These are phyloP conservation scores for Helostoma temminkii DNA, from an alignment of 2,797 vertebrate genomes.

Conservation along the genomic window DNA sequence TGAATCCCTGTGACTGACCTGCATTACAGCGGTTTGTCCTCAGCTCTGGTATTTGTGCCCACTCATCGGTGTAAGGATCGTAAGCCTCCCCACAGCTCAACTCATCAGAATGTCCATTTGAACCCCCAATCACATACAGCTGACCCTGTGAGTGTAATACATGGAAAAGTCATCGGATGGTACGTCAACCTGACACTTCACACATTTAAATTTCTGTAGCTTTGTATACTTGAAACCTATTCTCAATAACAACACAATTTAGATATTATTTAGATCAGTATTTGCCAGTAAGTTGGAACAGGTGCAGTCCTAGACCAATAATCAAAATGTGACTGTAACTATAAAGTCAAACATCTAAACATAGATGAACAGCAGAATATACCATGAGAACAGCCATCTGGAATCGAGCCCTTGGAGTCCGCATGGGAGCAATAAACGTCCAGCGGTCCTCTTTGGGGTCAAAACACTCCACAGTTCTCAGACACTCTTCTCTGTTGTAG, in stretches of 20 bases:
- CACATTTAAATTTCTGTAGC: not conserved
- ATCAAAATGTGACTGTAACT: constrained; percentile 10
- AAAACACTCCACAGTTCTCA: constrained; percentile 98
- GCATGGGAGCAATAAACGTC: constrained; percentile 97
- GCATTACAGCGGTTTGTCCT: constrained; percentile 98
- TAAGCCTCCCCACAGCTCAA: constrained; percentile 97
- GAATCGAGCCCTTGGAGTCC: constrained; percentile 96
- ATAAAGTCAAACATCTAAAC: constrained; percentile 9
- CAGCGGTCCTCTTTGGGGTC: constrained; percentile 91
- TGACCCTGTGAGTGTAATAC: constrained; percentile 85
- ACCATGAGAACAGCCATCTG: constrained; percentile 99
- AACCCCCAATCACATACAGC: constrained; percentile 96
- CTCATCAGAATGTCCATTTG: constrained; percentile 97
- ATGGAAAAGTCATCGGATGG: not conserved
- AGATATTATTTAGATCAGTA: not conserved
- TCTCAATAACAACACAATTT: not conserved
- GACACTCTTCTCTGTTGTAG: constrained; percentile 97
- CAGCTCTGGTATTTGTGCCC: constrained; percentile 94
- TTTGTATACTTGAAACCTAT: not conserved
- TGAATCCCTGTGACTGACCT: constrained; percentile 79
- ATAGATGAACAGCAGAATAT: constrained; percentile 9
- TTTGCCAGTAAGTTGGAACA: constrained; percentile 24
- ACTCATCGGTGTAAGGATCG: constrained; percentile 90
- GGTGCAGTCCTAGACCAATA: not conserved
- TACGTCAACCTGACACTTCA: not conserved